These are phyloP conservation scores for Phoenicopterus ruber DNA, from an alignment of 2,113 vertebrate genomes.

Conservation along the genomic window DNA sequence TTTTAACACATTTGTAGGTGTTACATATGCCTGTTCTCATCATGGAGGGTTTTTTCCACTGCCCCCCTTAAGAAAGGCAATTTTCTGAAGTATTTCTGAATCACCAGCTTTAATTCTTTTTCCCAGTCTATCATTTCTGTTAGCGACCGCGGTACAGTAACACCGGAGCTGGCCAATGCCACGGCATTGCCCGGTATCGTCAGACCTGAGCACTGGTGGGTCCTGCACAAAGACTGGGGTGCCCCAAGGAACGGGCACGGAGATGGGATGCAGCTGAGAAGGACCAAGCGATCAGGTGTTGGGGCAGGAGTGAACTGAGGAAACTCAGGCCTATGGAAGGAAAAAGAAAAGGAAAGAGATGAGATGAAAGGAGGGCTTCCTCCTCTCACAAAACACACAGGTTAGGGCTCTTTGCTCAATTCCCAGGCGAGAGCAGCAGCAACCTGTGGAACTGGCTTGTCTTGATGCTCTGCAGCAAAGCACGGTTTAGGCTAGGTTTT, in stretches of 20 bases:
- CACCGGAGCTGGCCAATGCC: too few relatives aligned
- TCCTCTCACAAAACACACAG: background rate
- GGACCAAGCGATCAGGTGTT: accelerated
- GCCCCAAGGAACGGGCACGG: accelerated
- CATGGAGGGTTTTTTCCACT: too few relatives aligned
- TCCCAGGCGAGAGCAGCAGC: background rate
- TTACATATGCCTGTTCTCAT: background rate
- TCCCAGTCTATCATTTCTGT: background rate
- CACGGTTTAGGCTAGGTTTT: background rate
- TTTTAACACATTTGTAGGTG: accelerated
- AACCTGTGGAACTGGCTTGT: slow-evolving; percentile 42
- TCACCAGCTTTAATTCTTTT: background rate
- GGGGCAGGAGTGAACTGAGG: background rate
- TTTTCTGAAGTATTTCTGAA: background rate
- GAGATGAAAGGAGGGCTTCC: background rate
- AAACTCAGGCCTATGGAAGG: background rate
- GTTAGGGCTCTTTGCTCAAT: background rate
- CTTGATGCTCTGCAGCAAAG: background rate
- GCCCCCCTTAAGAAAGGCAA: background rate
- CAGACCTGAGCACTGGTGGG: background rate
- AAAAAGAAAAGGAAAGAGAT: background rate
- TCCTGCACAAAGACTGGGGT: background rate
- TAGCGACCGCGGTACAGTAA: accelerated
- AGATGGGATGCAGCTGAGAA: background rate
- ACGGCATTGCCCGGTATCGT: accelerated